phyloP scores from a whole-genome alignment of 2,797 vertebrate species.

The Melanotaenia trifasciata region DNA sequence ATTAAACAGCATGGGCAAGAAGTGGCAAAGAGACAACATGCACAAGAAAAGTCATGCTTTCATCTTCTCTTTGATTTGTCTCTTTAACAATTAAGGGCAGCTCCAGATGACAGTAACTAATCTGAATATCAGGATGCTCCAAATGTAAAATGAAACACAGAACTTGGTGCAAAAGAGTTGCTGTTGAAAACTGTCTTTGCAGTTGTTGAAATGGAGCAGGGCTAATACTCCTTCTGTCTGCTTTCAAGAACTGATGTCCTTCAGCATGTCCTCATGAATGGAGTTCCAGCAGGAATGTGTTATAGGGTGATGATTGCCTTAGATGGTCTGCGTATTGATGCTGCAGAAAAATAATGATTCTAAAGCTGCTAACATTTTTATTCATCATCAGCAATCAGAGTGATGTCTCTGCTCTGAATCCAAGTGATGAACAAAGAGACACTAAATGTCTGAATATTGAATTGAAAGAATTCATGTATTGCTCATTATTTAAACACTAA shows the following conservation, averaged over 20 bases:
- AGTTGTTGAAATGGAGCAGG: neutral
- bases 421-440: constrained; percentile 6
- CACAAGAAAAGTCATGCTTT: neutral
- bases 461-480: neutral
- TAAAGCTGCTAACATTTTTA: constrained; percentile 21
- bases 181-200: neutral
- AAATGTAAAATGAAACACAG: neutral
- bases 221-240: neutral
- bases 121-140: constrained; percentile 1
- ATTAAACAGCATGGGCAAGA: neutral
- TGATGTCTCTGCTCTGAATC: no score
- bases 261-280: constrained; percentile 10
- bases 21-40: neutral
- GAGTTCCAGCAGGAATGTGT: neutral
- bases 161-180: neutral
- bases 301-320: neutral
- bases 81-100: constrained; percentile 23
- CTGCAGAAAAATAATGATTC: constrained; percentile 25
- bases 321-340: neutral
- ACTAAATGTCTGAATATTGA: constrained; percentile 6
- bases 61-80: constrained; percentile 4
- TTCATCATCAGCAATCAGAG: constrained; percentile 11
- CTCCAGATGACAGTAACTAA: constrained; percentile 2
- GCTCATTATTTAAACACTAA: neutral
- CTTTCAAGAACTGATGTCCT: neutral